Percentiles rank a stretch among this genome's conserved stretches.
Evolutionary conservation across 2,888 invertebrate genomes (phyloP).

Genomic region (Trisateles emortualis): DNA sequence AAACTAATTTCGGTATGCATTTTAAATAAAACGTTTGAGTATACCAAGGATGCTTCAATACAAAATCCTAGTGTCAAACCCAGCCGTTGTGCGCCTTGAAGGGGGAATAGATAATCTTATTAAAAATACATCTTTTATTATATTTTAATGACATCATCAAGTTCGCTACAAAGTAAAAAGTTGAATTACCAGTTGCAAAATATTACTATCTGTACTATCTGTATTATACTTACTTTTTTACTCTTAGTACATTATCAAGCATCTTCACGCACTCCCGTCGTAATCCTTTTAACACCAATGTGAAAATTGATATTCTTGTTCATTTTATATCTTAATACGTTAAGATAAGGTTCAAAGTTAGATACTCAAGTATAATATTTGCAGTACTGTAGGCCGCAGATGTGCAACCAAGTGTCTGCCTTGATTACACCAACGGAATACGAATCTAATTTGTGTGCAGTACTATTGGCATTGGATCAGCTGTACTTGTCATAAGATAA

Average conservation of each 20-base stretch:
- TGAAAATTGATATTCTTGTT: conserved; percentile 16
- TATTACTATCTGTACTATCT: conserved; percentile 17
- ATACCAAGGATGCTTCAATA: too few species aligned
- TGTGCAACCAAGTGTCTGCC: conserved; percentile 78
- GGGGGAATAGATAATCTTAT: too few species aligned
- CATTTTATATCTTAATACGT: conserved; percentile 22
- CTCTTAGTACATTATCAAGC: conserved; percentile 31
- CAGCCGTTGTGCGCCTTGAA: too few species aligned
- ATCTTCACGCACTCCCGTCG: conserved; percentile 52
- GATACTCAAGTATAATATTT: conserved; percentile 27
- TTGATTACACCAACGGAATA: conserved; percentile 78
- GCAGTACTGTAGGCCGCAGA: conserved; percentile 65
- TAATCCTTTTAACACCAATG: conserved; percentile 65
- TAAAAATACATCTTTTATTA: too few species aligned
- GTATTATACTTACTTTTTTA: conserved; percentile 7
- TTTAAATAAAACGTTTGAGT: too few species aligned
- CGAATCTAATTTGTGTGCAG: conserved; percentile 76
- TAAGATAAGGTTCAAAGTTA: conserved; percentile 50
- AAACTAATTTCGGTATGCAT: too few species aligned
- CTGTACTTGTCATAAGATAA: conserved; percentile 71
- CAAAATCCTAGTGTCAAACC: too few species aligned
- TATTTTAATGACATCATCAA: too few species aligned
- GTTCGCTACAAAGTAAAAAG: too few species aligned
- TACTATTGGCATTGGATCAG: conserved; percentile 62
- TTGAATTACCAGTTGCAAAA: too few species aligned